Conservation (phyloP, 2,113 vertebrate species). For the Lontra canadensis region DNA sequence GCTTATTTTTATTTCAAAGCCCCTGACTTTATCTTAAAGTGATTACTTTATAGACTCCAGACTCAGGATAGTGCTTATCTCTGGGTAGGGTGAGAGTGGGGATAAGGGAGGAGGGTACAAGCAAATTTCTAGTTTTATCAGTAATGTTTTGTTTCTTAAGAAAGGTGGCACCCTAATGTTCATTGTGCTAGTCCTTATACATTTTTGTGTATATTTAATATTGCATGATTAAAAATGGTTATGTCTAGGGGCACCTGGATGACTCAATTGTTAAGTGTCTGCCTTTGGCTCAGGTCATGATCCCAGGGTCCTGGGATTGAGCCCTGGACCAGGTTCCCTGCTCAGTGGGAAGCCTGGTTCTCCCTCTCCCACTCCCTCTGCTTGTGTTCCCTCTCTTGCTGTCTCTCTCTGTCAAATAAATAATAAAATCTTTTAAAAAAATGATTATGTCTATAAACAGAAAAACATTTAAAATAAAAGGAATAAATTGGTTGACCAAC, state of each 20-base stretch:
- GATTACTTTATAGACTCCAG: not conserved
- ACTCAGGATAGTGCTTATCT: not conserved
- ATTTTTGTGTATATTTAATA: not conserved
- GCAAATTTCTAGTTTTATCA: not conserved
- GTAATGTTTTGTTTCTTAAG: not conserved
- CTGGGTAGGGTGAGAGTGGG: not conserved
- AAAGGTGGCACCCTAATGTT: not conserved
- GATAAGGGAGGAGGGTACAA: not conserved
- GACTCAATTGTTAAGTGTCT: too few relatives aligned
- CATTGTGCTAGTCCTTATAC: not conserved
- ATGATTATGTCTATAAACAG: not conserved
- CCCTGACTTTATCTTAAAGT: not conserved
- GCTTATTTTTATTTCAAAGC: not conserved
- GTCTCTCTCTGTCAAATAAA: too few relatives aligned
- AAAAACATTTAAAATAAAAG: conserved; percentile 13
- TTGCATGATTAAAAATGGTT: not conserved
- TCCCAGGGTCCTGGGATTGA: too few relatives aligned
- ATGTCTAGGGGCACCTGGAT: not conserved
- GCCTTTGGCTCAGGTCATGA: too few relatives aligned
- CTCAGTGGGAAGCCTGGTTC: too few relatives aligned
- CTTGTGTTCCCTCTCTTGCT: too few relatives aligned
- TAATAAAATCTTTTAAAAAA: too few relatives aligned
- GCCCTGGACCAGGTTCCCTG: too few relatives aligned
- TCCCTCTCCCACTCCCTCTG: too few relatives aligned
- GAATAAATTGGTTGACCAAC: not conserved